Evolutionary conservation across 2,797 vertebrate genomes (phyloP), one percentile per base, ranked within the genome.

Genomic region (Sphenodon punctatus): DNA sequence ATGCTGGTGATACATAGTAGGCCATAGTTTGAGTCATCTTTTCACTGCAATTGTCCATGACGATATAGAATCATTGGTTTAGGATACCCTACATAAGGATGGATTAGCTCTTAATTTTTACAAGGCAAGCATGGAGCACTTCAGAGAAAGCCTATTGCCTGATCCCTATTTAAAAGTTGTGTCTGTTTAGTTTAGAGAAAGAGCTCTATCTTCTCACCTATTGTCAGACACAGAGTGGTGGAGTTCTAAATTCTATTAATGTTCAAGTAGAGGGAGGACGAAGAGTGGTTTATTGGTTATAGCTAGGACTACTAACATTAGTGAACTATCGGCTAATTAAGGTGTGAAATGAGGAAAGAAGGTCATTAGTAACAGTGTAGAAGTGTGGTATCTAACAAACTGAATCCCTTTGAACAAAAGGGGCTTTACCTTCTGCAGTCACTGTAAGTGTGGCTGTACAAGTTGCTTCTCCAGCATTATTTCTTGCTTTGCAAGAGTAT

Each of bases 401-500:
- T 94, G 93, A 92, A 94, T 93, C 90, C 88, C 87, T 91, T 45
- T 67, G 88, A 92, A 93, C 70, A 92, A 88, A 93, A 93, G 73
- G 90, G 82, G 82, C 63, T 97, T 97, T 99, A 99, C 98, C 98
- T 99, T 97, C 96, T 56, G 70, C 87, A 92, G 94, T 97, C 93
- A 98, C 92, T 92, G 94, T 95, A 94, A 99, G 97, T 41, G 93
- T 96, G 94, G 98, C 98, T 64, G 96, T 95, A 88, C 97, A 99
- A 48, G 88, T 90, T 75, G 97, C 94, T 95, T 98, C 97, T 95
- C 98, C 98, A 86, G 96, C 95, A 56, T 82, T 95, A 95, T 97
- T 98, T 92, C 93, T 92, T 67, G 98, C 98, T 94, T 95, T 97
- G 96, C 98, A 99, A 94, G 94, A 95, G 95, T 99, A 99, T 82